Base-by-base conservation (phyloP, 2,797 vertebrate species). In the Sardinella longiceps region DNA sequence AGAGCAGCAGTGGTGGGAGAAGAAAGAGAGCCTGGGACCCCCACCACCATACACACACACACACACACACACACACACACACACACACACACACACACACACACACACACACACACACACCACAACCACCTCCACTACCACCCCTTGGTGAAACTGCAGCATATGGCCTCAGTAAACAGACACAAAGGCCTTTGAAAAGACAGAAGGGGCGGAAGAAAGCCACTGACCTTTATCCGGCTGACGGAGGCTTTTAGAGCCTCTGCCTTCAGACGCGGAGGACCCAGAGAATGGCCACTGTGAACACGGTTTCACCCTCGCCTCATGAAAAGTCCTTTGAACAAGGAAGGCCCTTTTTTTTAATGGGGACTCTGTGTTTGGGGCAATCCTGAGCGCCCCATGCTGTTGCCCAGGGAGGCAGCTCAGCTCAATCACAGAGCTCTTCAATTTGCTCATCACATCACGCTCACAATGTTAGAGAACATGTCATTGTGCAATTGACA, bases 201-300 rank as follows among this genome's bases (percentile, higher is more conserved):
- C 39, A 77, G 70, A n/a, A 70, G 83, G 84, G 88, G 82, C 15
- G 6, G 84, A 86, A 89, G 85, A 90, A 92, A 90, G 88, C 84
- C 48, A 66, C 86, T 93, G 93, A 94, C 92, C 92, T 94, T 92
- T 93, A 91, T 86, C 88, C 87, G 88, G 87, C 81, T 91, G 70
- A 90, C 93, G 89, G 91, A 93, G 91, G 80, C 50, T 83, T 70
- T 88, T 87, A 84, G 37, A 20, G 70, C 14, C 37, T 81, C 46
- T 60, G 87, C 89, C 88, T 88, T 90, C 84, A 88, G 86, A 91
- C 92, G 86, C 92, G 85, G 66, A 87, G 87, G 83, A 89, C 28
- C 89, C 88, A 88, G 87, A 92, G 90, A 91, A 90, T 60, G 81
- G n/a, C 28, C 56, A 80, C 82, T 83, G 48, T 80, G n/a, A 80